Base-by-base conservation (phyloP, 2,797 vertebrate species). In the Hydrophis major region DNA sequence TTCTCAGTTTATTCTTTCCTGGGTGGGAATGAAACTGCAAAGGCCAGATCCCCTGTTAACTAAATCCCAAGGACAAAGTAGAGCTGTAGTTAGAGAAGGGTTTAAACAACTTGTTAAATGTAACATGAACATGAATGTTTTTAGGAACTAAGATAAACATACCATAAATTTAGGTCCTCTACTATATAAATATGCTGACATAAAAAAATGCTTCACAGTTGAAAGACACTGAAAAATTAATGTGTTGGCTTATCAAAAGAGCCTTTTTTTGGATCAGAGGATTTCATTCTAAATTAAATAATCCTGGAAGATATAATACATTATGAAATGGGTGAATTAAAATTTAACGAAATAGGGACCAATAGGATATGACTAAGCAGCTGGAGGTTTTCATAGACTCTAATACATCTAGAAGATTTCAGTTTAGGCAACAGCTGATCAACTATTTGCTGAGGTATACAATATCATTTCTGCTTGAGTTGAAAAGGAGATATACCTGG, bases 261-360 rank as follows among this genome's bases (percentile, higher is more conserved):
- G 0, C 74, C 90, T 96, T 83, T 95, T 95, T 86, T 89, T 94
- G 59, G 94, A 63, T 96, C 55, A 57, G 47, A 94, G 78, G 86
- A 93, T 96, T 96, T 27, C 92, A 95, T 96, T 92, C 94, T 87
- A 92, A 90, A 93, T 96, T 93, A 92, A 93, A 91, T 94, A 96
- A 94, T 88, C 95, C 90, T 95, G 91, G 93, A 94, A 94, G 6
- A 27, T 95, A 78, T 95, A 93, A 91, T 92, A 89, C 78, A 90
- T 87, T 93, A 88, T 90, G 91, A 89, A 96, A 88, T 56, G 0
- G 94, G 89, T 88, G 88, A 88, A 69, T 95, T 96, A 53, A 91
- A 94, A 91, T 69, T 90, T 88, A 94, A 90, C 59, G 95, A 93
- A 93, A 92, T 89, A 6, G 94, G 56, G 32, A 93, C 93, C 88